phyloP scores from a whole-genome alignment of 2,113 vertebrate genomes.

The Lophochroa leadbeateri region DNA sequence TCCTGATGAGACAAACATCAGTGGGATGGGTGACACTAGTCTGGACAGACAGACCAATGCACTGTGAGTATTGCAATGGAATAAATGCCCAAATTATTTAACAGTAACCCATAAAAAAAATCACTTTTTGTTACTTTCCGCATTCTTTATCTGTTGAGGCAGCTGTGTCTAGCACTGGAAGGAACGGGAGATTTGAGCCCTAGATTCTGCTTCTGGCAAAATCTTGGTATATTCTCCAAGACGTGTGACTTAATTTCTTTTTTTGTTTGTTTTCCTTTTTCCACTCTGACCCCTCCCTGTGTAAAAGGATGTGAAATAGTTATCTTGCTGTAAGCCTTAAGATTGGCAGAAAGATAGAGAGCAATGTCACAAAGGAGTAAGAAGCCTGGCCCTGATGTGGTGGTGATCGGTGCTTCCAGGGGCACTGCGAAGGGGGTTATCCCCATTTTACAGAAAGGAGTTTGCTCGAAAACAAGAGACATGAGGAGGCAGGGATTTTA shows the following conservation, averaged over 20 bases:
- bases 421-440: neutral
- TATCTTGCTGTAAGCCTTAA: neutral
- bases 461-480: neutral
- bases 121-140: neutral
- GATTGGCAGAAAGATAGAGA: neutral
- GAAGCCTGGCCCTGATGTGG: accelerated
- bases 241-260: neutral
- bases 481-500: neutral
- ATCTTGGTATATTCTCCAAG: neutral
- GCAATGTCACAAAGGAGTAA: neutral
- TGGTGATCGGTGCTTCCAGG: too few species aligned
- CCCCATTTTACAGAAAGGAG: neutral
- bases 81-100: neutral
- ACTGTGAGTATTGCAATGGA: neutral
- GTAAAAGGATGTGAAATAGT: neutral
- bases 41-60: neutral
- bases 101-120: neutral
- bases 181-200: neutral
- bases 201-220: neutral
- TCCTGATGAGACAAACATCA: neutral
- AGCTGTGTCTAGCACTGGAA: neutral
- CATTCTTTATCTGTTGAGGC: neutral
- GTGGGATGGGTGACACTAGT: neutral
- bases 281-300: neutral
- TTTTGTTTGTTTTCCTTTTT: neutral